phyloP scores from a whole-genome alignment of 2,888 invertebrate species.

The Didymodactylos carnosus region DNA sequence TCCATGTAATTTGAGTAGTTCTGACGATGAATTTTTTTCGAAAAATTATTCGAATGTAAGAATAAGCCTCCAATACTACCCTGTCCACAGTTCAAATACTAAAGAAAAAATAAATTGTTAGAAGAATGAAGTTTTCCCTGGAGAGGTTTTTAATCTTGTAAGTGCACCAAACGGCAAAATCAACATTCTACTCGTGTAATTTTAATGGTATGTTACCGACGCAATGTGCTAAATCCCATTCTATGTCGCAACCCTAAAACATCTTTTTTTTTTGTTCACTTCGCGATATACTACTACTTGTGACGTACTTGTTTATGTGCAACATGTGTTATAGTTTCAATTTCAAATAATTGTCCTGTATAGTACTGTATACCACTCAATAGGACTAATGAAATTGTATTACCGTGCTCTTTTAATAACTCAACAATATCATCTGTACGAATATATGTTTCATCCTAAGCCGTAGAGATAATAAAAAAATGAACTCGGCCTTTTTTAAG shows the following conservation, averaged over 20 bases:
- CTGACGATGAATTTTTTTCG: conserved; percentile 18
- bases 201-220: conserved; percentile 40
- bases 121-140: too few relatives aligned
- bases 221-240: conserved; percentile 43
- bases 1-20: conserved; percentile 38
- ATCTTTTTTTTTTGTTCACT: too few relatives aligned
- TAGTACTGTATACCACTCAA: conserved; percentile 42
- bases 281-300: background rate
- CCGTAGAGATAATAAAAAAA: too few relatives aligned
- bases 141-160: too few relatives aligned
- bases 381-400: conserved; percentile 38
- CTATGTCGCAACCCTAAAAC: conserved; percentile 41
- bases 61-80: conserved; percentile 39
- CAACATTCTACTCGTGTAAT: conserved; percentile 42
- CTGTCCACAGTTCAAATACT: conserved; percentile 39
- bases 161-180: conserved; percentile 44
- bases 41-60: conserved; percentile 35
- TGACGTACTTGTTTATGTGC: conserved; percentile 35
- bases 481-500: too few relatives aligned
- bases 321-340: conserved; percentile 37
- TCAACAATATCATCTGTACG: conserved; percentile 38
- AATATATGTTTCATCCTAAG: conserved; percentile 19
- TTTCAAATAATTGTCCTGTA: conserved; percentile 43
- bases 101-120: too few relatives aligned
- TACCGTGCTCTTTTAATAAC: conserved; percentile 37